Percentiles rank a stretch among this genome's conserved stretches.
Conservation (phyloP, 2,888 invertebrate species). For the Subacronicta megacephala region DNA sequence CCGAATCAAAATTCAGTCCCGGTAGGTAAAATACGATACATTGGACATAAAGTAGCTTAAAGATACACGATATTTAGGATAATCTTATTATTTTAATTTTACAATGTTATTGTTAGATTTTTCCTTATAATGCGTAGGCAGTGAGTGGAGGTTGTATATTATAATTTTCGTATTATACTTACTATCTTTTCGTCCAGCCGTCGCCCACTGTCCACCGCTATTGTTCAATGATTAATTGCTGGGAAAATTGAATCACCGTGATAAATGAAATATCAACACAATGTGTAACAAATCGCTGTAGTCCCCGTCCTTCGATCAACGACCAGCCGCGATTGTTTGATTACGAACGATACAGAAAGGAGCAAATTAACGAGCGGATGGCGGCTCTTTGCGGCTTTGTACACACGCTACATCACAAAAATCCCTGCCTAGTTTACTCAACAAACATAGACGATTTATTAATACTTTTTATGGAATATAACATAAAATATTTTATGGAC, state of each 20-base stretch:
- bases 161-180: constrained; percentile 24
- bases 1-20: too few relatives aligned
- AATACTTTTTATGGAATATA: constrained; percentile 1
- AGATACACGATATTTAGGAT: too few relatives aligned
- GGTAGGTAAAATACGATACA: too few relatives aligned
- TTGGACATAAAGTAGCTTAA: too few relatives aligned
- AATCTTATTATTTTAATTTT: too few relatives aligned
- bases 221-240: constrained; percentile 77
- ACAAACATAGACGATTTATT: constrained; percentile 20
- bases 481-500: too few relatives aligned
- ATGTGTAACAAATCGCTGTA: constrained; percentile 73
- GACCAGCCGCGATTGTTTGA: constrained; percentile 58
- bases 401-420: constrained; percentile 45
- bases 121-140: constrained; percentile 10
- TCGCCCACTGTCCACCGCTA: constrained; percentile 60
- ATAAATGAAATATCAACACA: constrained; percentile 79
- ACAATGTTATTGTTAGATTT: background rate
- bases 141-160: constrained; percentile 18
- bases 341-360: constrained; percentile 56
- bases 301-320: constrained; percentile 64
- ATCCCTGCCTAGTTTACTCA: constrained; percentile 14
- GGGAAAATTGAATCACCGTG: constrained; percentile 76
- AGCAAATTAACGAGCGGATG: constrained; percentile 52
- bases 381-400: constrained; percentile 37
- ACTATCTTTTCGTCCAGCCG: constrained; percentile 37